Percentiles rank a stretch among this genome's conserved stretches.
phyloP scores from a whole-genome alignment of 2,888 invertebrate genomes.

The Cheilosia scutellata region DNA sequence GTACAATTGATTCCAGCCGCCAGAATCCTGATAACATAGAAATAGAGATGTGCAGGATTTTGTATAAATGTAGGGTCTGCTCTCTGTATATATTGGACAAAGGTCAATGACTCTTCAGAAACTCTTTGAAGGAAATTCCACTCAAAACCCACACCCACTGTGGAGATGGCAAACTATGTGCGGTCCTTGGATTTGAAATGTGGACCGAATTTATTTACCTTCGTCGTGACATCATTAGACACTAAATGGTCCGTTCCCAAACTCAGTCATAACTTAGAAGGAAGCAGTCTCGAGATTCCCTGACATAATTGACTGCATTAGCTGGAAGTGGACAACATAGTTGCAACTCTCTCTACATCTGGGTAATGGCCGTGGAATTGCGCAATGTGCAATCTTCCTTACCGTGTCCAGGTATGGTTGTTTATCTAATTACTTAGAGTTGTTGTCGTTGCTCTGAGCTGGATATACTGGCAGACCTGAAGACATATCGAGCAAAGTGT shows the following conservation, averaged over 20 bases:
- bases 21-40: constrained; percentile 24
- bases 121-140: constrained; percentile 30
- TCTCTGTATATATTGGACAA: not conserved
- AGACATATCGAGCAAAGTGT: constrained; percentile 54
- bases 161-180: not conserved
- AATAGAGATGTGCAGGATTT: not conserved
- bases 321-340: constrained; percentile 10
- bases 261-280: constrained; percentile 22
- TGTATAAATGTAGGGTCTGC: no score
- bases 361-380: not conserved
- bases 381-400: constrained; percentile 23
- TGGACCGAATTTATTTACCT: not conserved
- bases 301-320: constrained; percentile 61
- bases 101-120: constrained; percentile 49
- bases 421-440: constrained; percentile 65
- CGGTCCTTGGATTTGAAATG: constrained; percentile 42
- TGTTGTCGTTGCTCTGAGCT: constrained; percentile 5
- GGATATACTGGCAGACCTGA: not conserved
- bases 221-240: constrained; percentile 68
- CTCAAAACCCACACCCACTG: not conserved
- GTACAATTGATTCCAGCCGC: constrained; percentile 49
- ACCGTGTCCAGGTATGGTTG: constrained; percentile 66
- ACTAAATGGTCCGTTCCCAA: constrained; percentile 49
- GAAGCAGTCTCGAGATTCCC: constrained; percentile 2
- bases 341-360: not conserved